Percentiles rank a stretch among this genome's conserved stretches.
phyloP scores from a whole-genome alignment of 2,888 invertebrate genomes.

The Pyrocoelia pectoralis region DNA sequence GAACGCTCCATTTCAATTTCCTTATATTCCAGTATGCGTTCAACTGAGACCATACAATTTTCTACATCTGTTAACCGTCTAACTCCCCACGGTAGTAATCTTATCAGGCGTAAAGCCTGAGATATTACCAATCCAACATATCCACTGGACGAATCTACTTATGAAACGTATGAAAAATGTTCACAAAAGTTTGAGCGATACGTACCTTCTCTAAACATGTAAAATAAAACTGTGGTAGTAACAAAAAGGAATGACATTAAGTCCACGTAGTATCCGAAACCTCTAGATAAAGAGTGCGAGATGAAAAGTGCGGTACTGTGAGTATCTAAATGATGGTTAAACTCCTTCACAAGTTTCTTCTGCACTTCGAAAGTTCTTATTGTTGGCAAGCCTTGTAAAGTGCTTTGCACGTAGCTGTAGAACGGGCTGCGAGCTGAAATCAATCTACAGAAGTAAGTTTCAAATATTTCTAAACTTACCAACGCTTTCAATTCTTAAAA shows the following conservation, averaged over 20 bases:
- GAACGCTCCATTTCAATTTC: conserved; percentile 74
- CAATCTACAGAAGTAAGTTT: conserved; percentile 50
- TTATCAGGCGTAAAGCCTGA: conserved; percentile 79
- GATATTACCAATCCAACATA: conserved; percentile 82
- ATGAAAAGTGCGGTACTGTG: background rate
- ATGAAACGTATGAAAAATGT: too few relatives aligned
- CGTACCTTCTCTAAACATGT: background rate
- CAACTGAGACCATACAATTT: conserved; percentile 89
- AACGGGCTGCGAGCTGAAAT: conserved; percentile 68
- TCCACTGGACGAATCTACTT: conserved; percentile 71
- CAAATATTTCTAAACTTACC: too few relatives aligned
- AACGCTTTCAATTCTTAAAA: conserved; percentile 69
- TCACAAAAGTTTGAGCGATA: too few relatives aligned
- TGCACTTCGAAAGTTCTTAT: conserved; percentile 81
- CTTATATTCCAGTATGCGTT: conserved; percentile 83
- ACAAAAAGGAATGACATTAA: background rate
- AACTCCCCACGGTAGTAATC: conserved; percentile 69
- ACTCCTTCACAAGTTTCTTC: conserved; percentile 71
- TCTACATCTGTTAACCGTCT: conserved; percentile 88
- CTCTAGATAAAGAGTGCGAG: background rate
- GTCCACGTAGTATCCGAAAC: background rate
- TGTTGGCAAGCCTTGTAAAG: conserved; percentile 82
- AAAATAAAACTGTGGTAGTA: background rate
- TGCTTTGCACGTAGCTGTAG: conserved; percentile 84
- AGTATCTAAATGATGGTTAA: conserved; percentile 68